These are phyloP conservation scores for Hyles vespertilio DNA, from an alignment of 1,140 invertebrate genomes.

Conservation along the genomic window DNA sequence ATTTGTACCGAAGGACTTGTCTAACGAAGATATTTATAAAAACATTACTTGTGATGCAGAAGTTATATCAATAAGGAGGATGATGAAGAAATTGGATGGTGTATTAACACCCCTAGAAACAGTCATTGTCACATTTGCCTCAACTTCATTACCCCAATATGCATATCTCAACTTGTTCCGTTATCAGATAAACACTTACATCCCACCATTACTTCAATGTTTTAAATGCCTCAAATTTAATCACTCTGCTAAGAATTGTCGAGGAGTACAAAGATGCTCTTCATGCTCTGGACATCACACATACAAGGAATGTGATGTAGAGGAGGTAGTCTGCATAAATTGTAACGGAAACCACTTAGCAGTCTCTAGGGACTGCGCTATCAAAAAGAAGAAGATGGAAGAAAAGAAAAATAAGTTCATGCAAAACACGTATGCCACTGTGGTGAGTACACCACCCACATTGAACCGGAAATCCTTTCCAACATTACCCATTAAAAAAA, in stretches of 20 bases:
- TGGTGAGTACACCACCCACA: not conserved
- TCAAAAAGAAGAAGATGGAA: not conserved
- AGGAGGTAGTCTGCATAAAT: not conserved
- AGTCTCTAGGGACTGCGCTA: not conserved
- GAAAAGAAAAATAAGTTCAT: not conserved
- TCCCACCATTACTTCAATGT: conserved; percentile 20
- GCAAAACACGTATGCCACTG: not conserved
- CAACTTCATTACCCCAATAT: conserved; percentile 12
- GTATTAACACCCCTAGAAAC: conserved; percentile 10
- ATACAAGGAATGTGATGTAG: not conserved
- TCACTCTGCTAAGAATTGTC: conserved; percentile 14
- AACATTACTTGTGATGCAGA: conserved; percentile 17
- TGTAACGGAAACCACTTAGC: not conserved
- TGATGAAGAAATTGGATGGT: conserved; percentile 12
- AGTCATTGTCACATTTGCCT: conserved; percentile 13
- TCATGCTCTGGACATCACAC: conserved; percentile 1
- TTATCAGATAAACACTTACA: conserved; percentile 13
- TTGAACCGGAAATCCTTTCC: not conserved
- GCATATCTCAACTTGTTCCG: conserved; percentile 14
- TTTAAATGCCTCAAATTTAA: conserved; percentile 25
- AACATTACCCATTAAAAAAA: not conserved
- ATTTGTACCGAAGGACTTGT: conserved; percentile 16
- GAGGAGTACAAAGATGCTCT: not conserved
- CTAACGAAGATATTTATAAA: conserved; percentile 17
- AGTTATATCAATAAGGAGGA: conserved; percentile 15